Percentiles rank a stretch among this genome's conserved stretches.
Conservation (phyloP, 2,113 vertebrate species). For the Chelonoidis abingdonii region DNA sequence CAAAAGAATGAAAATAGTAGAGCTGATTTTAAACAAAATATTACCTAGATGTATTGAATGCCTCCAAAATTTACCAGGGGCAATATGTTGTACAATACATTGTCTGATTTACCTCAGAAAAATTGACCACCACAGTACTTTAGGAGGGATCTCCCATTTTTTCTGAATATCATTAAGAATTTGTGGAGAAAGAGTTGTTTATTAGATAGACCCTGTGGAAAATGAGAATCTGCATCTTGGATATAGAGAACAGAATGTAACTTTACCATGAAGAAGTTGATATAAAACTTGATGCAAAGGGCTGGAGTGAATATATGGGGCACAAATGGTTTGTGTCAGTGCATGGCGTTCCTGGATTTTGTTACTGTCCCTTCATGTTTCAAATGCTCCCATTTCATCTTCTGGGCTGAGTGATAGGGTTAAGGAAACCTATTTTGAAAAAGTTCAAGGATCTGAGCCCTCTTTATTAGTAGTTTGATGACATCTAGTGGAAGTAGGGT, state of each 20-base stretch:
- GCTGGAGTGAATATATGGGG: background rate
- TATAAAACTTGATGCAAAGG: constrained; percentile 44
- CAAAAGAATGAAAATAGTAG: background rate
- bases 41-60: background rate
- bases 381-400: constrained; percentile 66
- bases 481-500: constrained; percentile 79
- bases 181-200: constrained; percentile 15
- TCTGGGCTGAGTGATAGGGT: constrained; percentile 68
- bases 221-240: constrained; percentile 34
- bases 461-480: constrained; percentile 76
- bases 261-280: constrained; percentile 51
- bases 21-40: background rate
- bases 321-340: constrained; percentile 47
- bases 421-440: constrained; percentile 37
- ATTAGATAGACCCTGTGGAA: constrained; percentile 2
- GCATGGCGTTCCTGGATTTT: constrained; percentile 64
- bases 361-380: constrained; percentile 70
- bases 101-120: constrained; percentile 9
- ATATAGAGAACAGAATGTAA: background rate
- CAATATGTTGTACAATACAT: background rate
- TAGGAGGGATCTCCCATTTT: constrained; percentile 5
- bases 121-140: background rate
- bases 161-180: background rate
- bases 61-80: background rate
- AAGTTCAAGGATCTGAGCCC: background rate